Percentiles rank a stretch among this genome's conserved stretches.
Evolutionary conservation across 2,797 vertebrate genomes (phyloP).

Genomic region (Eulemur mongoz): DNA sequence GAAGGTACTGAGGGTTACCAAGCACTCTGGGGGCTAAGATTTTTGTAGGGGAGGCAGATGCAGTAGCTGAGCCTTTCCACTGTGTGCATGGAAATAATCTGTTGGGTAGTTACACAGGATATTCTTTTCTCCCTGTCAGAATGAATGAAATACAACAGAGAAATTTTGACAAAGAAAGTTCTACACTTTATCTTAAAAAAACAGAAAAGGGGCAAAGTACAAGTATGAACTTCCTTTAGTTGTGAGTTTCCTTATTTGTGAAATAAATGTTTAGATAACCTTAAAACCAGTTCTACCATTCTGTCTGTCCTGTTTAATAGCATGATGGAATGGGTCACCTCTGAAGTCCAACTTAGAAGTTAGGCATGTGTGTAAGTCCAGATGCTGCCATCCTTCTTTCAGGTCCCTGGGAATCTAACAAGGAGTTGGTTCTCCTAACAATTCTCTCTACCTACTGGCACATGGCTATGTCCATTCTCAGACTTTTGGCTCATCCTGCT

Average conservation of each 20-base stretch:
- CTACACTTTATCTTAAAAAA: conserved; percentile 5
- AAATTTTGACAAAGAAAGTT: neutral
- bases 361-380: neutral
- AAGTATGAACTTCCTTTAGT: neutral
- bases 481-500: neutral
- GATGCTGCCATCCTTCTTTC: neutral
- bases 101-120: neutral
- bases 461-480: neutral
- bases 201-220: neutral
- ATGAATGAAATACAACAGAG: neutral
- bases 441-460: conserved; percentile 3
- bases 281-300: neutral
- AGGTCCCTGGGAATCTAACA: neutral
- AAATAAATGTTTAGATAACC: conserved; percentile 19
- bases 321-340: neutral
- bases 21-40: neutral
- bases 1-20: neutral
- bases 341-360: neutral
- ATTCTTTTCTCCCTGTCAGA: neutral
- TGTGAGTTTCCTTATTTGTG: conserved; percentile 6
- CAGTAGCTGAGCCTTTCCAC: neutral
- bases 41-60: neutral
- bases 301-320: neutral
- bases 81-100: neutral
- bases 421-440: neutral